These are phyloP conservation scores for Seira ritae DNA, from an alignment of 2,888 invertebrate genomes.

Conservation along the genomic window DNA sequence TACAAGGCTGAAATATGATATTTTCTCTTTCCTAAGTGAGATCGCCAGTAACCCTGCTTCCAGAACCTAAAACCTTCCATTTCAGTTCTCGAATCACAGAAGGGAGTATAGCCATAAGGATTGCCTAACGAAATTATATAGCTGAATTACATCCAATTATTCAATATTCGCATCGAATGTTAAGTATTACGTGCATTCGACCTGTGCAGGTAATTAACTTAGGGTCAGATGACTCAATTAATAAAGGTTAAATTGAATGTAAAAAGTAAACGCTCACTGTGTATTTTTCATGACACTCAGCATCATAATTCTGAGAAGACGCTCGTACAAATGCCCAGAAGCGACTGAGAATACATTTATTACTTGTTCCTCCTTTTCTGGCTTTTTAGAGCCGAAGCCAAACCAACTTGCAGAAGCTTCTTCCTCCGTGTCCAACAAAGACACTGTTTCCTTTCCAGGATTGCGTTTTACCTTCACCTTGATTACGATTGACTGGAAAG, in stretches of 20 bases:
- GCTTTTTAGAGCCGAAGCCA: slow-evolving; percentile 76
- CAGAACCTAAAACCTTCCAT: slow-evolving; percentile 99
- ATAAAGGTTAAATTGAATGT: slow-evolving; percentile 24
- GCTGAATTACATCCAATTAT: no score
- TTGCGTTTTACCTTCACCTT: slow-evolving; percentile 94
- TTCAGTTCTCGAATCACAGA: slow-evolving; percentile 97
- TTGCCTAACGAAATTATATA: slow-evolving; percentile 37
- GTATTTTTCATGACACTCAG: slow-evolving; percentile 96
- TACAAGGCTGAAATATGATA: slow-evolving; percentile 95
- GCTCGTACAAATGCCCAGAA: slow-evolving; percentile 98
- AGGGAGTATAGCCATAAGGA: slow-evolving; percentile 96
- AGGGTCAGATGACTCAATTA: no score
- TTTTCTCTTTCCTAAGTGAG: slow-evolving; percentile 94
- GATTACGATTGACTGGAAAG: slow-evolving; percentile 92
- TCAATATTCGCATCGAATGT: no score
- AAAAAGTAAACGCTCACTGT: slow-evolving; percentile 79
- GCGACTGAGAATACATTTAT: slow-evolving; percentile 99
- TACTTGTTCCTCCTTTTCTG: slow-evolving; percentile 82
- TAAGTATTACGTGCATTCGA: no score
- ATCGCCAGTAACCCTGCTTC: slow-evolving; percentile 99
- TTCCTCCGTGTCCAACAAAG: slow-evolving; percentile 88
- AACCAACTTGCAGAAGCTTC: slow-evolving; percentile 72
- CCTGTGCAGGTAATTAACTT: no score
- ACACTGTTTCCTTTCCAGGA: slow-evolving; percentile 89
- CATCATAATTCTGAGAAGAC: slow-evolving; percentile 99